Evolutionary conservation across 2,888 invertebrate species (phyloP).

Genomic region (Caradrina clavipalpis): DNA sequence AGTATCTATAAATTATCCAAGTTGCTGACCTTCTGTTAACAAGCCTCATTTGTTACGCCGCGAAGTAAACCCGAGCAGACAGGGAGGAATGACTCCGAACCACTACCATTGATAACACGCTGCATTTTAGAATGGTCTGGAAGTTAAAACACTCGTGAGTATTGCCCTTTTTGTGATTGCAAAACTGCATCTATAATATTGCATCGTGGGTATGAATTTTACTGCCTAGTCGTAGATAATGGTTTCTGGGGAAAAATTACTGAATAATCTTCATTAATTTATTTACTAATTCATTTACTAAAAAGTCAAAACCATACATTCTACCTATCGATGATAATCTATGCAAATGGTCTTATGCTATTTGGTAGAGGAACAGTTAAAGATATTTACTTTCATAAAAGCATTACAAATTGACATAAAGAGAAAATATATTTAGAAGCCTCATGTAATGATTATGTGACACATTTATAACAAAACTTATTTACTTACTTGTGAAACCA

Average conservation of each 20-base stretch:
- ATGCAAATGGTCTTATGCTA: not conserved
- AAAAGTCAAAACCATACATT: not conserved
- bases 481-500: no score
- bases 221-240: not conserved
- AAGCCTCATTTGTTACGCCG: conserved; percentile 80
- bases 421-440: no score
- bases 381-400: no score
- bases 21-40: conserved; percentile 81
- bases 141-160: conserved; percentile 19
- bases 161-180: conserved; percentile 35
- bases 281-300: not conserved
- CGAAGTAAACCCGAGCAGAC: conserved; percentile 69
- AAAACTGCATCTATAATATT: not conserved
- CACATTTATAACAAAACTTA: no score
- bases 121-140: conserved; percentile 41
- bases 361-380: not conserved
- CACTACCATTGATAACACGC: conserved; percentile 57
- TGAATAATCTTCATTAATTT: not conserved
- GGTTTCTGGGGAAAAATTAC: not conserved
- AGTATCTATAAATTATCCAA: conserved; percentile 80
- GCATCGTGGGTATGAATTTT: not conserved
- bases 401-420: no score
- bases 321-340: not conserved
- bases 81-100: conserved; percentile 66
- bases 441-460: no score